Evolutionary conservation across 2,888 invertebrate genomes (phyloP).

Genomic region (Conistra vaccinii): DNA sequence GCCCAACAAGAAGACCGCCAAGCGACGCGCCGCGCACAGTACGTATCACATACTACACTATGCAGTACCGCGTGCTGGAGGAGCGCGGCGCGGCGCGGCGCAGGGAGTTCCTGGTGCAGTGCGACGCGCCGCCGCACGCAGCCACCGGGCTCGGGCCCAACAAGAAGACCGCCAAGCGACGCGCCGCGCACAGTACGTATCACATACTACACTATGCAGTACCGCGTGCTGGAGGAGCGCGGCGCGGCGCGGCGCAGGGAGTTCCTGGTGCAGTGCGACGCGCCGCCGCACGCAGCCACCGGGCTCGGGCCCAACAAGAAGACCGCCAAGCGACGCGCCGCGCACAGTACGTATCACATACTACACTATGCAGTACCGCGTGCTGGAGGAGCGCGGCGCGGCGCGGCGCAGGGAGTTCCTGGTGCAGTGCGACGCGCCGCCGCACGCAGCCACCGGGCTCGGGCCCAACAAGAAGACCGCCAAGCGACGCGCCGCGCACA

Average conservation of each 20-base stretch:
- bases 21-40: conserved; percentile 97
- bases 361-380: conserved; percentile 95
- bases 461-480: conserved; percentile 99
- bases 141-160: conserved; percentile 97
- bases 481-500: conserved; percentile 97
- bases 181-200: conserved; percentile 94
- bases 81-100: conserved; percentile 96
- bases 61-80: conserved; percentile 95
- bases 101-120: conserved; percentile 96
- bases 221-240: conserved; percentile 95
- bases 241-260: conserved; percentile 96
- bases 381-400: conserved; percentile 96
- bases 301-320: conserved; percentile 98
- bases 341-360: no score
- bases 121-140: conserved; percentile 92
- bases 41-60: no score
- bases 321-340: conserved; percentile 98
- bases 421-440: conserved; percentile 93
- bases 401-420: conserved; percentile 96
- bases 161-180: conserved; percentile 98
- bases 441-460: conserved; percentile 93
- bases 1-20: conserved; percentile 98
- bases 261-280: conserved; percentile 95
- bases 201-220: conserved; percentile 87
- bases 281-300: conserved; percentile 92